Evolutionary conservation across 92 coral and sea anemone species (phyloP).

Genomic region (Pocillopora meandrina): DNA sequence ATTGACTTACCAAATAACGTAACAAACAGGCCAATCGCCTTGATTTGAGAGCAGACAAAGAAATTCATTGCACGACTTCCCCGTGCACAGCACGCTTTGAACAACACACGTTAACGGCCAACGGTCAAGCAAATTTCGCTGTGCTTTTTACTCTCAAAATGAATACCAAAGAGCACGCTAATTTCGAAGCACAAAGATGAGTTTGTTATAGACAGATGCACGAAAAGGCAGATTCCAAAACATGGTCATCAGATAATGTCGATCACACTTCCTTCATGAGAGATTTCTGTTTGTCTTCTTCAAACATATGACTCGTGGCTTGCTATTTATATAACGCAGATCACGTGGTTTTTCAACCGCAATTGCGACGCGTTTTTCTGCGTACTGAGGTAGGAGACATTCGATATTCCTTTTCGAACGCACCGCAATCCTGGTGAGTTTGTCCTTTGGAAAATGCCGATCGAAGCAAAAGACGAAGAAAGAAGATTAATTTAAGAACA

Average conservation of each 20-base stretch:
- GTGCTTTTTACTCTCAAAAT: not conserved
- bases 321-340: conserved; percentile 2
- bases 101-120: not conserved
- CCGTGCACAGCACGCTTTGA: conserved; percentile 27
- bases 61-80: not conserved
- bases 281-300: not conserved
- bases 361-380: not conserved
- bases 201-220: not conserved
- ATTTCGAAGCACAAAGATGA: not conserved
- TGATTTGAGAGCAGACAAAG: conserved; percentile 26
- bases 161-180: no score
- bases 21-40: conserved; percentile 22
- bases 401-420: not conserved
- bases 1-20: conserved; percentile 31
- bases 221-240: conserved; percentile 19
- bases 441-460: not conserved
- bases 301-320: conserved; percentile 34
- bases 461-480: not conserved
- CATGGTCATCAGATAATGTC: not conserved
- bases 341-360: conserved; percentile 33
- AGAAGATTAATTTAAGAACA: not conserved
- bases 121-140: not conserved
- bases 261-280: not conserved
- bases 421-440: conserved; percentile 14
- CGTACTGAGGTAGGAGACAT: not conserved